phyloP scores from a whole-genome alignment of 1,140 invertebrate species.

The Trachymyrmex septentrionalis region DNA sequence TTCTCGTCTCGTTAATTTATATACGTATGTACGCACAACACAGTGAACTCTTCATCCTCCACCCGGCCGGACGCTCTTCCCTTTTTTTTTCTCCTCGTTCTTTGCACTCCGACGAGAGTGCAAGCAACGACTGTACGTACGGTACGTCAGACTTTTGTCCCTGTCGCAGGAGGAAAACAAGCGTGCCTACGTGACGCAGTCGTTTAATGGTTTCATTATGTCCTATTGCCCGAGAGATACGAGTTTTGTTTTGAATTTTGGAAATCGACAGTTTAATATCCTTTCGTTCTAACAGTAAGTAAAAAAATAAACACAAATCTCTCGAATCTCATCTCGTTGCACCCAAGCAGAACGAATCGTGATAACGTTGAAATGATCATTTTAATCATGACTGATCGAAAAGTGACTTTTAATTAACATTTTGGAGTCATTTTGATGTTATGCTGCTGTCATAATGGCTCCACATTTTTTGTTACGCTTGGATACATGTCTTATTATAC shows the following conservation, averaged over 20 bases:
- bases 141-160: slow-evolving; percentile 72
- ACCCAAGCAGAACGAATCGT: too few relatives aligned
- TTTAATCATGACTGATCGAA: too few relatives aligned
- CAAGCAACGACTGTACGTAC: slow-evolving; percentile 60
- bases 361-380: too few relatives aligned
- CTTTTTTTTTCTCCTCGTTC: neutral
- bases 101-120: neutral
- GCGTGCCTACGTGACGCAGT: slow-evolving; percentile 65
- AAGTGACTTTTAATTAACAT: too few relatives aligned
- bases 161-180: slow-evolving; percentile 59
- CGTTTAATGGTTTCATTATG: slow-evolving; percentile 77
- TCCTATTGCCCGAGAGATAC: neutral
- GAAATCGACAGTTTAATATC: neutral
- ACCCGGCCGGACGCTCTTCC: neutral
- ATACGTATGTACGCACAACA: slow-evolving; percentile 47
- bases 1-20: slow-evolving; percentile 76
- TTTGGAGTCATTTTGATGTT: too few relatives aligned
- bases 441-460: too few relatives aligned
- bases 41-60: slow-evolving; percentile 21
- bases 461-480: too few relatives aligned
- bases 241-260: slow-evolving; percentile 11
- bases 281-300: neutral
- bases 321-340: too few relatives aligned
- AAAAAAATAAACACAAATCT: neutral
- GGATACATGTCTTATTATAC: too few relatives aligned